Base-by-base conservation (phyloP, 2,113 vertebrate species). In the Sterna hirundo region DNA sequence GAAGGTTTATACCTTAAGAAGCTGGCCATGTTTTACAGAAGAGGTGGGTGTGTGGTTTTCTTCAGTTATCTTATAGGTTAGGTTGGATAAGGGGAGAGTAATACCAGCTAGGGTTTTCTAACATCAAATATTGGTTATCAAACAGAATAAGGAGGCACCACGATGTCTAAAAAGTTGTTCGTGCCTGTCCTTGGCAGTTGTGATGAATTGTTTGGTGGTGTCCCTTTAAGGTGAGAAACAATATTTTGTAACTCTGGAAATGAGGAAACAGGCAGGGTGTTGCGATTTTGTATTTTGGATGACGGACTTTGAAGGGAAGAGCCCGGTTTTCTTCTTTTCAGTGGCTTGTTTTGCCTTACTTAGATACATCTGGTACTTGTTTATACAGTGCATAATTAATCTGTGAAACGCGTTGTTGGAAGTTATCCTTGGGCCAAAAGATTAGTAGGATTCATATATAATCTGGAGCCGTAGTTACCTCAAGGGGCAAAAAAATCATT, bases 341-440 rank as follows among this genome's bases (percentile, higher is more conserved):
- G 52, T 79, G 55, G 16, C 70, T 92, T 91, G 34, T 94, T 94
- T 94, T 92, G 61, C 81, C 36, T 79, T 55, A 13, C 55, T 79
- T 88, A 29, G 54, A 44, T 96, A 84, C 92, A 94, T 91, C 83
- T 96, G 97, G 88, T 94, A 62, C 69, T 94, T 96, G 70, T 94
- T 94, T 94, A 79, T 72, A 17, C 12, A 79, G 22, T 68, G 36
- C 8, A 6, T 89, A 94, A 95, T 96, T 95, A 76, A 87, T 92
- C 44, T 87, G n/a, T 93, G 77, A 89, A 96, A 69, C 3, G 6
- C 70, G 49, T 95, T 94, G 83, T 78, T 94, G 61, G 66, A 93
- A 90, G 86, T 92, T 96, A 81, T 95, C 92, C 93, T 78, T 90
- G 60, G 91, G 83, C 77, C 83, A 91, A 68, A 96, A 88, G 80